Evolutionary conservation across 2,888 invertebrate species (phyloP), one percentile per base, ranked within the genome.

Genomic region (Diplazon laetatorius): DNA sequence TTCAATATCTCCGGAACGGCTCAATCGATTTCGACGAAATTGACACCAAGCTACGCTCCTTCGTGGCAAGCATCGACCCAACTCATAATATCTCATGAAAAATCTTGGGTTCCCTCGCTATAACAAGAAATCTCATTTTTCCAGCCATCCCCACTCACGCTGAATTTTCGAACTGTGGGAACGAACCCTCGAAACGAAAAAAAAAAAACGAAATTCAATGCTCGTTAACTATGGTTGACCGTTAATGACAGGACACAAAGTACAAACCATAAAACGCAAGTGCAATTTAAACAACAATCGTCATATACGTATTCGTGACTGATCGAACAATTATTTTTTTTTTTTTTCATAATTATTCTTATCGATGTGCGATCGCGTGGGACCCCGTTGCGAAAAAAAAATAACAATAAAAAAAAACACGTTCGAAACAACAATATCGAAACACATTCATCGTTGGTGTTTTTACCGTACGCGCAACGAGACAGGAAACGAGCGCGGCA

Each of bases 301-400:
- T 59, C 57, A 35, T 37, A 3, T 39, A 37, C 18, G 18, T 12
- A 20, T 18, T 10, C 6, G 4, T 14, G 25, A 44, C 44, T 46
- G 3, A 16, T 48, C 35, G 8, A 16, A 1, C 18, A 30, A n/a
- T n/a, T n/a, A n/a, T n/a, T n/a, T n/a, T n/a, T n/a, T n/a, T 25
- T 35, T 48, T 52, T 39, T 55, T 25, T n/a, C 25, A 39, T 63
- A 52, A 65, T 70, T 16, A 65, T 59, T 52, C 50, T 73, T 65
- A 46, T 69, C 69, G 57, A 73, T 73, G 30, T 55, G 50, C 10
- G 50, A 69, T 69, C 48, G 59, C 78, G 78, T 73, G 73, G 22
- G 78, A 73, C 63, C 30, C n/a, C n/a, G n/a, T n/a, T n/a, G n/a
- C n/a, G n/a, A n/a, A n/a, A n/a, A n/a, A n/a, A n/a, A n/a, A n/a